These are phyloP conservation scores for Cyclina sinensis DNA, from an alignment of 1,140 invertebrate species.

Conservation along the genomic window DNA sequence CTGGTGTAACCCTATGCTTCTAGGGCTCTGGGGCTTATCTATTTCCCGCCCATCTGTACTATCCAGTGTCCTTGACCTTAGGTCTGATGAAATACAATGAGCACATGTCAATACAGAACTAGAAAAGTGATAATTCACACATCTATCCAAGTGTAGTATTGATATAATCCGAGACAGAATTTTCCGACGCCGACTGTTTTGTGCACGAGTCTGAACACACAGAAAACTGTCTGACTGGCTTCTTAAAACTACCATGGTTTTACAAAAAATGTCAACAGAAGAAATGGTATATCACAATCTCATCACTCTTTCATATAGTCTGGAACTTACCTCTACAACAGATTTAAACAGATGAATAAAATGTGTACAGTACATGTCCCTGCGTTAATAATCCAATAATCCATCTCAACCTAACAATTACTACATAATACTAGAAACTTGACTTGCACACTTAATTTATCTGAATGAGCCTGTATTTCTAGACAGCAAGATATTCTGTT, in stretches of 20 bases:
- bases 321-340: neutral
- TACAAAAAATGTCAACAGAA: neutral
- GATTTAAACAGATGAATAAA: neutral
- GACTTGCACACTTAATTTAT: neutral
- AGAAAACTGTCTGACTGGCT: slow-evolving; percentile 64
- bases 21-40: slow-evolving; percentile 39
- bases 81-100: slow-evolving; percentile 39
- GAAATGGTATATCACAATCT: neutral
- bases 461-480: too few species aligned
- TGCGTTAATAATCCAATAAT: neutral
- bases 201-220: slow-evolving; percentile 12
- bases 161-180: slow-evolving; percentile 46
- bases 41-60: slow-evolving; percentile 35
- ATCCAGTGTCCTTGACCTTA: slow-evolving; percentile 26
- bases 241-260: neutral
- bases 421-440: neutral
- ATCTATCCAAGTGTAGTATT: slow-evolving; percentile 58
- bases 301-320: neutral
- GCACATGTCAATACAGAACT: slow-evolving; percentile 13
- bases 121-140: slow-evolving; percentile 24
- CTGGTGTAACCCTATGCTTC: slow-evolving; percentile 35
- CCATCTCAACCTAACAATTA: neutral
- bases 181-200: neutral
- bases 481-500: too few species aligned
- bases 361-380: neutral